Evolutionary conservation across 2,797 vertebrate species (phyloP), one percentile per base, ranked within the genome.

Genomic region (Cirrhinus mrigala): DNA sequence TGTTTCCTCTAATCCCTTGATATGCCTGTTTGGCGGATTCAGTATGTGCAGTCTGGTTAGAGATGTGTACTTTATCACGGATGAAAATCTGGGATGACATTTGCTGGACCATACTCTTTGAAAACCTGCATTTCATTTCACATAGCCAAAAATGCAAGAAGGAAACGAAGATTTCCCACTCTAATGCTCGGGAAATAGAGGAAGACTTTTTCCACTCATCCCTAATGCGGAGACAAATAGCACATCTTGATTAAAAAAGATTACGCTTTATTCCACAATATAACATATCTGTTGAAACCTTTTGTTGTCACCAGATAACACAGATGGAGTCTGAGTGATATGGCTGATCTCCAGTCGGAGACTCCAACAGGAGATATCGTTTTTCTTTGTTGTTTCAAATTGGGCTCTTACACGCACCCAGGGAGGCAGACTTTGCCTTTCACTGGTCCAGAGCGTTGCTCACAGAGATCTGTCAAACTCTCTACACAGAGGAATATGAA

Each of bases 381-480:
- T 85, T 89, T 69, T 89, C 88, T 83, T 83, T 69, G 82, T 44
- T 84, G 71, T 85, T 81, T 82, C 74, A 48, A 85, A 82, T 69
- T 84, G 83, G 74, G 16, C 44, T 87, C 60, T 90, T 87, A 82
- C 85, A 78, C 5, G 40, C 24, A 79, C 83, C 64, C 71, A 62
- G 60, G 60, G 44, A 87, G 73, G 69, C 44, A 62, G 73, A 52
- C 78, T 50, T 71, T 88, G 74, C 22, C 33, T 77, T 77, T 12
- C 60, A 74, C 20, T 22, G 6, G 54, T 79, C 22, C 87, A 68
- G 64, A 82, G 29, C 71, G 73, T 37, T 70, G 79, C 81, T 81
- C 71, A 75, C 74, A 79, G 75, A 89, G n/a, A 84, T 71, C 77
- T 76, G 71, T 85, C 27, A 82, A 86, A 82, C 62, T 78, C 73